Percentiles rank a stretch among this genome's conserved stretches.
Conservation (phyloP, 2,113 vertebrate genomes). For the Verasper variegatus region DNA sequence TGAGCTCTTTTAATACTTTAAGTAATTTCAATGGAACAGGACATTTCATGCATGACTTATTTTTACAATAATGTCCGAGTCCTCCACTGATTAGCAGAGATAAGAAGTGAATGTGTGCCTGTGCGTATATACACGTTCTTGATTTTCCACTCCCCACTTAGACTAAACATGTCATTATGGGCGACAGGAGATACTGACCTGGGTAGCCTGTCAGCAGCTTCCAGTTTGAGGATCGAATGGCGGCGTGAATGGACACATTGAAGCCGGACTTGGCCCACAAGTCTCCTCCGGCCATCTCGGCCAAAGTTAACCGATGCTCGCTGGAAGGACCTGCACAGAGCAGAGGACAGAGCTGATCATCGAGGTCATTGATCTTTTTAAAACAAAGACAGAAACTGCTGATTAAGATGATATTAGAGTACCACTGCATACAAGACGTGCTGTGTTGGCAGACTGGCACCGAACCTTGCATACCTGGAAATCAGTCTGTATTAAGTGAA, state of each 20-base stretch:
- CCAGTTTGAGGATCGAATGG: slow-evolving; percentile 90
- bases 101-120: slow-evolving; percentile 9
- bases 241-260: slow-evolving; percentile 94
- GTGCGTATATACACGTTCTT: neutral
- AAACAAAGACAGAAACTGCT: slow-evolving; percentile 28
- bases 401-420: slow-evolving; percentile 44
- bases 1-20: neutral
- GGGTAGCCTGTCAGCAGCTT: slow-evolving; percentile 97
- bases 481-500: slow-evolving; percentile 31
- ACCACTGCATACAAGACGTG: slow-evolving; percentile 40
- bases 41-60: neutral
- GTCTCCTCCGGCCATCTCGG: slow-evolving; percentile 50
- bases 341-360: slow-evolving; percentile 59
- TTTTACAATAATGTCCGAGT: neutral
- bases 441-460: slow-evolving; percentile 25
- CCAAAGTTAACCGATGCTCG: slow-evolving; percentile 49
- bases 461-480: slow-evolving; percentile 41
- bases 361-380: slow-evolving; percentile 37
- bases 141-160: slow-evolving; percentile 7
- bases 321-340: slow-evolving; percentile 84
- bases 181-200: slow-evolving; percentile 79
- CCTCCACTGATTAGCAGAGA: slow-evolving; percentile 10
- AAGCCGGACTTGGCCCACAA: slow-evolving; percentile 80
- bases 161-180: slow-evolving; percentile 48
- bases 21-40: neutral